These are phyloP conservation scores for Pseudochirops cupreus DNA, from an alignment of 2,797 vertebrate genomes.

Conservation along the genomic window DNA sequence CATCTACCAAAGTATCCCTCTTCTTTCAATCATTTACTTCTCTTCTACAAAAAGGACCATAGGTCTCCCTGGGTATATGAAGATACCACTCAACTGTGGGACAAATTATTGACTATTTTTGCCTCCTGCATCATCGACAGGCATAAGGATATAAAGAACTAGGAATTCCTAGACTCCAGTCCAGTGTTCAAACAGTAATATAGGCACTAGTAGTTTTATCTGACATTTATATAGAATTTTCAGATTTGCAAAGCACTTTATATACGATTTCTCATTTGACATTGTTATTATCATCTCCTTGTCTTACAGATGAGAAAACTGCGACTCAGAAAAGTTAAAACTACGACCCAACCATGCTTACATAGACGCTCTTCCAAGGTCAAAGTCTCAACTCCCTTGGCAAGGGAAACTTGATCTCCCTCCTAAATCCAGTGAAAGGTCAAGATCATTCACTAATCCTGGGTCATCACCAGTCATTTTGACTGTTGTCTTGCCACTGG, in stretches of 20 bases:
- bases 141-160: not conserved
- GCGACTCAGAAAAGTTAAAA: not conserved
- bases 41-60: not conserved
- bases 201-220: not conserved
- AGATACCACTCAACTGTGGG: not conserved
- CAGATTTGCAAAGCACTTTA: not conserved
- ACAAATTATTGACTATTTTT: not conserved
- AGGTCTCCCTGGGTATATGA: not conserved
- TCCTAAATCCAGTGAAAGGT: not conserved
- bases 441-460: not conserved
- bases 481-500: not conserved
- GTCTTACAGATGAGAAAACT: not conserved
- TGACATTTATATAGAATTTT: not conserved
- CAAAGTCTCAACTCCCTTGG: not conserved
- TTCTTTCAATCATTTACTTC: not conserved
- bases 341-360: not conserved
- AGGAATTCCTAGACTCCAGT: not conserved
- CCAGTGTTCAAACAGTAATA: not conserved
- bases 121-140: not conserved
- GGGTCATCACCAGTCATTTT: not conserved
- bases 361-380: not conserved
- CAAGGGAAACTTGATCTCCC: not conserved
- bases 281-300: not conserved
- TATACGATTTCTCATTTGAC: not conserved
- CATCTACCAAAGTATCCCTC: not conserved